phyloP scores from a whole-genome alignment of 2,797 vertebrate genomes.

The Poeciliopsis presidionis region DNA sequence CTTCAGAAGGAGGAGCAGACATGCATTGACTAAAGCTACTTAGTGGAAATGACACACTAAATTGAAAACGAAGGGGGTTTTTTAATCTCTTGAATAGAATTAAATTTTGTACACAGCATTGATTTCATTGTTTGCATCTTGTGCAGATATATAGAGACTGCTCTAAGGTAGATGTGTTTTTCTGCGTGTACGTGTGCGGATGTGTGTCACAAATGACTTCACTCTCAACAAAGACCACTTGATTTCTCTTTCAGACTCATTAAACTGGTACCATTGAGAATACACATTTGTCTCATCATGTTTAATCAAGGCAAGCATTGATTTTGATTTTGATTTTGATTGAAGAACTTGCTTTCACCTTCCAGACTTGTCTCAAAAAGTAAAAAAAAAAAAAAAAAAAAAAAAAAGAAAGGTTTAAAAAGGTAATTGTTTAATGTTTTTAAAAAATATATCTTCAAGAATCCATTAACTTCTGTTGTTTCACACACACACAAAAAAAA shows the following conservation, averaged over 20 bases:
- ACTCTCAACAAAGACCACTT: constrained; percentile 52
- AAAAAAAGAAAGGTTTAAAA: background rate
- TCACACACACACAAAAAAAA: background rate
- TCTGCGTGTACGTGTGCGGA: background rate
- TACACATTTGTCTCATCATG: constrained; percentile 61
- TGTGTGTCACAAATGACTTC: constrained; percentile 41
- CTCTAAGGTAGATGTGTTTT: constrained; percentile 14
- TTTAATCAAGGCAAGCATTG: constrained; percentile 51
- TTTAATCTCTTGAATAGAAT: constrained; percentile 37
- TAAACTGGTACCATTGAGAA: constrained; percentile 40
- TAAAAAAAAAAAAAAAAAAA: too few species aligned
- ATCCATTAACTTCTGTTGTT: background rate
- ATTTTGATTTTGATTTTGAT: constrained; percentile 62
- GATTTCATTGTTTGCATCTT: constrained; percentile 27
- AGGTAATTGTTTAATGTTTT: constrained; percentile 14
- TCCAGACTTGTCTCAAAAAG: constrained; percentile 40
- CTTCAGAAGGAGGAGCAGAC: constrained; percentile 64
- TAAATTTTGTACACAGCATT: constrained; percentile 24
- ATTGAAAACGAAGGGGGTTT: constrained; percentile 15
- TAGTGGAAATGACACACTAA: constrained; percentile 49
- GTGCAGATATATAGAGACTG: constrained; percentile 17
- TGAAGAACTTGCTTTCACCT: constrained; percentile 59
- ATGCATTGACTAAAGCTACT: constrained; percentile 58
- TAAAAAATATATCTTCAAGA: background rate
- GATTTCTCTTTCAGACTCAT: constrained; percentile 35